Evolutionary conservation across 2,113 vertebrate genomes (phyloP).

Genomic region (Dromaius novaehollandiae): DNA sequence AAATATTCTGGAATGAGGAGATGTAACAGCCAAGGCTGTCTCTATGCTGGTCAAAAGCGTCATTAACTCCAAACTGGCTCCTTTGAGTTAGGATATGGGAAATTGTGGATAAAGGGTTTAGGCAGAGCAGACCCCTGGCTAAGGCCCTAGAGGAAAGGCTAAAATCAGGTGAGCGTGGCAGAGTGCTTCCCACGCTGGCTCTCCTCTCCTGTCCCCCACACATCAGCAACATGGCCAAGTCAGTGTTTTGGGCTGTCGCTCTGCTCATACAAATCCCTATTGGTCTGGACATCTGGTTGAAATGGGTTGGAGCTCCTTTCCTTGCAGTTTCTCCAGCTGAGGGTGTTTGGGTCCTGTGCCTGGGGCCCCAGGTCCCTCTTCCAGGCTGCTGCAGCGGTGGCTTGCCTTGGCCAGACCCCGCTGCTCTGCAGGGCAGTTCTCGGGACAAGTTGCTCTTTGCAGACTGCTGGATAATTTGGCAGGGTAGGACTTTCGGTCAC

Average conservation of each 20-base stretch:
- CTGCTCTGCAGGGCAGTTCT: background rate
- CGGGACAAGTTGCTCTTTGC: background rate
- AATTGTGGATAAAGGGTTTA: background rate
- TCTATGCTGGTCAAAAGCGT: background rate
- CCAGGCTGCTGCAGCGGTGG: background rate
- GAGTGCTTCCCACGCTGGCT: background rate
- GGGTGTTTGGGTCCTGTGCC: background rate
- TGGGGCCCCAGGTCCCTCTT: background rate
- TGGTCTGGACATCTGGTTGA: background rate
- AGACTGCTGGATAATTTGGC: background rate
- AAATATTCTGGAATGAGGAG: slow-evolving; percentile 50
- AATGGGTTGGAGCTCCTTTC: background rate
- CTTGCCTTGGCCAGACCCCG: background rate
- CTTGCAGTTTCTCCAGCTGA: background rate
- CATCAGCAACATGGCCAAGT: background rate
- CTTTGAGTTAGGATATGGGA: background rate
- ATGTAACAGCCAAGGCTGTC: slow-evolving; percentile 7
- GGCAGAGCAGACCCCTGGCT: background rate
- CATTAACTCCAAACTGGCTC: background rate
- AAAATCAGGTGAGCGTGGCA: background rate
- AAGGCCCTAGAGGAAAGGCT: background rate
- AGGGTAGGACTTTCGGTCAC: background rate
- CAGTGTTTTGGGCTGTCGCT: background rate
- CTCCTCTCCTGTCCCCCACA: background rate
- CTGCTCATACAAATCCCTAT: accelerated